These are phyloP conservation scores for Spea multiplicata DNA, from an alignment of 2,113 vertebrate genomes.

Conservation along the genomic window DNA sequence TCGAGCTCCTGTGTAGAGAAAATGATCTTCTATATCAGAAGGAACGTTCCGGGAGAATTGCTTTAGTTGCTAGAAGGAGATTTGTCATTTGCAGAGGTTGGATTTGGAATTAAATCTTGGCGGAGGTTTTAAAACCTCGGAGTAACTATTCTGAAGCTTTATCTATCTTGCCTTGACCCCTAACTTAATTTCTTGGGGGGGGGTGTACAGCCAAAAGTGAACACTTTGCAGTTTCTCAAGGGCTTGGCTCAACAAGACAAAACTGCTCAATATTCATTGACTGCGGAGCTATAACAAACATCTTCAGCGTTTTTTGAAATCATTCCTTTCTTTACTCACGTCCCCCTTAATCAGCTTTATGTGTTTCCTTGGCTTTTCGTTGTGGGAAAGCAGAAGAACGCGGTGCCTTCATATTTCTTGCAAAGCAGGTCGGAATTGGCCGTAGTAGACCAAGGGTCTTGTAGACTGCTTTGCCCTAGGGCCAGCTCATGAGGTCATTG, in stretches of 20 bases:
- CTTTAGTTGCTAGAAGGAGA: neutral
- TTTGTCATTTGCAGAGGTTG: slow-evolving; percentile 1
- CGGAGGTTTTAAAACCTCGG: slow-evolving; percentile 7
- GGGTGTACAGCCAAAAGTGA: slow-evolving; percentile 21
- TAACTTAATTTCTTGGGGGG: slow-evolving; percentile 22
- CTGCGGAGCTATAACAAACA: slow-evolving; percentile 39
- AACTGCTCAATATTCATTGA: slow-evolving; percentile 45
- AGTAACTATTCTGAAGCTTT: neutral
- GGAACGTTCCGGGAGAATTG: neutral
- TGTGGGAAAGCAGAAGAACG: too few species aligned
- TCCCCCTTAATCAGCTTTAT: neutral
- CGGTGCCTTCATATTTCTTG: too few species aligned
- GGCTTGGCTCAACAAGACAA: slow-evolving; percentile 32
- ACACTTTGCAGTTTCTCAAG: slow-evolving; percentile 32
- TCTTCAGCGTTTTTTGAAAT: slow-evolving; percentile 34
- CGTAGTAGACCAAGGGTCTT: too few species aligned
- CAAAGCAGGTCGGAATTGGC: too few species aligned
- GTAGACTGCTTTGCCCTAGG: too few species aligned
- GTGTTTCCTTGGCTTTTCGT: too few species aligned
- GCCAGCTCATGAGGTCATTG: too few species aligned
- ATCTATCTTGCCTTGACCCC: slow-evolving; percentile 16
- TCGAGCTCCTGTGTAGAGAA: too few species aligned
- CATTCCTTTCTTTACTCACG: slow-evolving; percentile 3
- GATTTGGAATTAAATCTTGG: neutral
- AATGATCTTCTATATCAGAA: too few species aligned